Conservation (phyloP, 64 coral and sea anemone genomes). For the Porites lutea region DNA sequence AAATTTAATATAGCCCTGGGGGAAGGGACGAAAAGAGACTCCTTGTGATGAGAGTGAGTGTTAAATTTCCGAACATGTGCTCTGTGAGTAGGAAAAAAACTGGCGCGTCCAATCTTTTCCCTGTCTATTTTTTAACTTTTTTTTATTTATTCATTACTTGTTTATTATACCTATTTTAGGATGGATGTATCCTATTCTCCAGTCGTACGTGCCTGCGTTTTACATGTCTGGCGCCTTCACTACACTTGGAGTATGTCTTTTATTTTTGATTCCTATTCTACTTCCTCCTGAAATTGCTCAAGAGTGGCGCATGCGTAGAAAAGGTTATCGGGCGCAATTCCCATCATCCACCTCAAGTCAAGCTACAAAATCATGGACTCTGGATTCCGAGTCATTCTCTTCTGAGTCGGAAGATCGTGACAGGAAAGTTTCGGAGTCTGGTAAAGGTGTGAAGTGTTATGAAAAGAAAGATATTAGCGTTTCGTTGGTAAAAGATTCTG, state of each 20-base stretch:
- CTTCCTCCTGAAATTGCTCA: constrained; percentile 77
- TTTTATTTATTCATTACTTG: neutral
- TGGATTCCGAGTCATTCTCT: constrained; percentile 17
- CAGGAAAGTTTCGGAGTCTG: neutral
- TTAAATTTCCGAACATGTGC: too few relatives aligned
- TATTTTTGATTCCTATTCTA: constrained; percentile 77
- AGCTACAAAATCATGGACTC: constrained; percentile 55
- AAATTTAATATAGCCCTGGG: too few relatives aligned
- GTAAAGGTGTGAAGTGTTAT: neutral
- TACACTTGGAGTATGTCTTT: constrained; percentile 73
- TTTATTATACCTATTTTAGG: constrained; percentile 39
- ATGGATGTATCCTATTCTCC: constrained; percentile 74
- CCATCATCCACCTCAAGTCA: constrained; percentile 50
- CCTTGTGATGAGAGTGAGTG: too few relatives aligned
- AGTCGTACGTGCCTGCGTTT: constrained; percentile 80
- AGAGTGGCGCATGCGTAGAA: constrained; percentile 69
- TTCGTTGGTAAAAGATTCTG: neutral
- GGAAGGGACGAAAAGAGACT: too few relatives aligned
- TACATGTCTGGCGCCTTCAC: constrained; percentile 92
- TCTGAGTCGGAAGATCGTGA: neutral
- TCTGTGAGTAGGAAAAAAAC: too few relatives aligned
- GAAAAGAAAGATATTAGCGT: constrained; percentile 18
- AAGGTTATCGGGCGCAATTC: constrained; percentile 24
- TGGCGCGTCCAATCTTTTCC: too few relatives aligned
- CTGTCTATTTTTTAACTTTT: too few relatives aligned